A percentile compares a stretch with the other conserved stretches of the same genome.
These are phyloP conservation scores for Brachionus asplanchnoidis DNA, from an alignment of 1,140 invertebrate genomes.

Conservation along the genomic window DNA sequence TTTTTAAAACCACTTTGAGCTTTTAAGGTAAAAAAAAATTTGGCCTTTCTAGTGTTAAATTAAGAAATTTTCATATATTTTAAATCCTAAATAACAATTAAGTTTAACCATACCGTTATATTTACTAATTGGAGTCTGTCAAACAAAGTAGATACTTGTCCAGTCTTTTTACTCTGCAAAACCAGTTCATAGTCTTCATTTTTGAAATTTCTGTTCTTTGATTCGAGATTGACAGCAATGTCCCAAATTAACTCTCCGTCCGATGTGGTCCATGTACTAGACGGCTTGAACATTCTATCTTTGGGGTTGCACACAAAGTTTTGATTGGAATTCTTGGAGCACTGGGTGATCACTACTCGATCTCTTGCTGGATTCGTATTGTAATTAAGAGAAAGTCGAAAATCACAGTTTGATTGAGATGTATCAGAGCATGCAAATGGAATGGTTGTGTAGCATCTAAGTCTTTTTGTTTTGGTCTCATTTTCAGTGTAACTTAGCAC, in stretches of 20 bases:
- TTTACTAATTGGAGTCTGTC: not conserved
- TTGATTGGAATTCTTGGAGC: not conserved
- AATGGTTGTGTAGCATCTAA: not conserved
- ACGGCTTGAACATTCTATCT: not conserved
- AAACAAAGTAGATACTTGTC: not conserved
- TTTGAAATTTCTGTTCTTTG: constrained; percentile 5
- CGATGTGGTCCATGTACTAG: not conserved
- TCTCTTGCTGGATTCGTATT: not conserved
- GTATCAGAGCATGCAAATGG: not conserved
- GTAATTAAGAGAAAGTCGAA: not conserved
- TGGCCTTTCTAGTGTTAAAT: no score
- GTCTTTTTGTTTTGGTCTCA: not conserved
- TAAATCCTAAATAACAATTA: not conserved
- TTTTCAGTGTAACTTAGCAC: not conserved
- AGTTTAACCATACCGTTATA: not conserved
- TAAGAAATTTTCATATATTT: not conserved
- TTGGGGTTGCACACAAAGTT: not conserved
- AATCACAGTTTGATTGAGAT: not conserved
- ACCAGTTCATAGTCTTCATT: not conserved
- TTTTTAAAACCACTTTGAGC: no score
- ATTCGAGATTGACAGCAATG: not conserved
- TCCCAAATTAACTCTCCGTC: not conserved
- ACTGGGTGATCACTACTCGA: not conserved
- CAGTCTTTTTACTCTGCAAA: not conserved
- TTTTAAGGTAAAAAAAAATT: no score